Evolutionary conservation across 1,140 invertebrate genomes (phyloP).

Genomic region (Diplogasteroides magnus): DNA sequence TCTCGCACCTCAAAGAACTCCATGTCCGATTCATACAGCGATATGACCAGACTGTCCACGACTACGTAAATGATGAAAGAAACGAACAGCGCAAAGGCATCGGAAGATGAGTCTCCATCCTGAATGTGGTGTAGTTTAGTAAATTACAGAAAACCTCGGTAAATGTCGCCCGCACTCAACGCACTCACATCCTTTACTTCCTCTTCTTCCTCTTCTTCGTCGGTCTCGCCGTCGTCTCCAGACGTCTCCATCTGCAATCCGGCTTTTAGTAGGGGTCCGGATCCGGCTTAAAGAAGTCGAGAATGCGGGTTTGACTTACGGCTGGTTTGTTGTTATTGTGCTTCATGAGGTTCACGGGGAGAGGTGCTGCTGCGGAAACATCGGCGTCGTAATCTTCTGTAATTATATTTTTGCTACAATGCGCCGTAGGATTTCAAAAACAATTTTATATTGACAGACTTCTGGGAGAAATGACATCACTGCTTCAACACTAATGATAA

Average conservation of each 20-base stretch:
- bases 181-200: conserved; percentile 20
- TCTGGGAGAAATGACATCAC: too few relatives aligned
- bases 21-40: conserved; percentile 35
- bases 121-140: too few relatives aligned
- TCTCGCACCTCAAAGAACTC: conserved; percentile 34
- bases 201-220: conserved; percentile 20
- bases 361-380: background rate
- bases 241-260: conserved; percentile 10
- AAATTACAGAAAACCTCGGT: conserved; percentile 8
- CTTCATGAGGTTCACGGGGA: background rate
- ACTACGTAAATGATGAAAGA: conserved; percentile 34
- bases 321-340: conserved; percentile 8
- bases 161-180: too few relatives aligned
- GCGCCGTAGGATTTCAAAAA: too few relatives aligned
- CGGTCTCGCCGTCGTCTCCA: conserved; percentile 10
- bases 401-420: too few relatives aligned
- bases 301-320: background rate
- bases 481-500: too few relatives aligned
- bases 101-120: background rate
- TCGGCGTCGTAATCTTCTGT: background rate
- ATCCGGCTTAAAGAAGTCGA: background rate
- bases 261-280: background rate
- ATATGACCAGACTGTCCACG: conserved; percentile 23
- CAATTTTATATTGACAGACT: too few relatives aligned
- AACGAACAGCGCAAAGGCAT: conserved; percentile 27